Evolutionary conservation across 2,113 vertebrate genomes (phyloP), one percentile per base, ranked within the genome.

Genomic region (Dasyornis broadbenti): DNA sequence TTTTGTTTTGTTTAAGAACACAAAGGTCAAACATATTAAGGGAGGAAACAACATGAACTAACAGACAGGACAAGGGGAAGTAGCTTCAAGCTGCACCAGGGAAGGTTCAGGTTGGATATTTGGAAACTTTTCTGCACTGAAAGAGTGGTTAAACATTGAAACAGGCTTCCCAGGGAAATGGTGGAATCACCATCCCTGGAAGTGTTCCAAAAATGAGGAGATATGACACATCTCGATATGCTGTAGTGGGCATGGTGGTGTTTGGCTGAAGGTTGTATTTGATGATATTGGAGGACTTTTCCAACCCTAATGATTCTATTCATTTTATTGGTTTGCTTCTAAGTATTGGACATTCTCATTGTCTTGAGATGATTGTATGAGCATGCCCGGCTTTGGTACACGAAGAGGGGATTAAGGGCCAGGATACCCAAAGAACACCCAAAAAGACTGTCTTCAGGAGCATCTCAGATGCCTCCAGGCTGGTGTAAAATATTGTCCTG

Each of bases 281-380:
- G 23, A 33, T 50, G 27, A 28, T 33, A 13, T 16, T 0, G 0
- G 15, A 44, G 15, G 9, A n/a, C 7, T 57, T 66, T 65, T 39
- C 19, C 11, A 14, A 59, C 23, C 10, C 37, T 59, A 39, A 45
- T 24, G 23, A 66, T 37, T 45, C 37, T n/a, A 7, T 56, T 28
- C 0, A 27, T 60, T 82, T 63, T 47, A 44, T 56, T 56, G 26
- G 4, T 54, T 75, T 39, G 19, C 65, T 82, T n/a, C 44, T 90
- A 42, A 75, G 35, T 1, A 1, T 12, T 76, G 35, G 28, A 35
- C 30, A 85, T 79, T 8, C 15, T 66, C 9, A 30, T 35, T 47
- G 15, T 44, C 61, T 60, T 89, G 72, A 69, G 83, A 10, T 35
- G 12, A 24, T 11, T 30, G 31, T 13, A 0, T 44, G 69, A 45